A percentile compares a stretch with the other conserved stretches of the same genome.
These are phyloP conservation scores for Parazoanthus darwini DNA, from an alignment of 92 coral and sea anemone species.

Conservation along the genomic window DNA sequence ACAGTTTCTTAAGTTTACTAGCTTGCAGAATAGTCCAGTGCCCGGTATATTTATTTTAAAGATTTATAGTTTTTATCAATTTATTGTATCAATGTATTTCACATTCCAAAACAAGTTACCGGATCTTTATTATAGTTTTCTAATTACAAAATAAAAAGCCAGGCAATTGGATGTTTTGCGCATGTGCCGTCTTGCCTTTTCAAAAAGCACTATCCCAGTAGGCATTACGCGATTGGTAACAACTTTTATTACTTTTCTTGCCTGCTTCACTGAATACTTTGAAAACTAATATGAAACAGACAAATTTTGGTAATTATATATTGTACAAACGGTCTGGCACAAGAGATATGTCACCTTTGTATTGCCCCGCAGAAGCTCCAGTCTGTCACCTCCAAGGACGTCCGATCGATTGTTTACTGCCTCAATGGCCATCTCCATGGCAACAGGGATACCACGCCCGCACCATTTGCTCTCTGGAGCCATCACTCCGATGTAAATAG, in stretches of 20 bases:
- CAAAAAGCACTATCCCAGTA: not conserved
- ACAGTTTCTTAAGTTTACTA: too few relatives aligned
- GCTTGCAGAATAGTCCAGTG: too few relatives aligned
- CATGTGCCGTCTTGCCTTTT: not conserved
- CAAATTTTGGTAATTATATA: not conserved
- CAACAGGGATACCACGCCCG: conserved; percentile 30
- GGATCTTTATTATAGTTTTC: too few relatives aligned
- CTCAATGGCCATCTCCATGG: conserved; percentile 39
- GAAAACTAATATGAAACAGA: not conserved
- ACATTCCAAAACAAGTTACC: too few relatives aligned
- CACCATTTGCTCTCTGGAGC: conserved; percentile 34
- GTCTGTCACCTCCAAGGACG: conserved; percentile 2
- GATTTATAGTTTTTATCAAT: too few relatives aligned
- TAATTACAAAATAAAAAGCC: too few relatives aligned
- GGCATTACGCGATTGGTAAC: not conserved
- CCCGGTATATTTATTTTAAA: too few relatives aligned
- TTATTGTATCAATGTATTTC: too few relatives aligned
- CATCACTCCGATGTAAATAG: conserved; percentile 36
- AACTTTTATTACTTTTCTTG: too few relatives aligned
- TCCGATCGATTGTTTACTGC: conserved; percentile 31
- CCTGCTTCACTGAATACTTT: too few relatives aligned
- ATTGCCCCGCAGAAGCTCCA: conserved; percentile 1
- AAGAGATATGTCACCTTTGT: not conserved
- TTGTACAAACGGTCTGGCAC: not conserved
- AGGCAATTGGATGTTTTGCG: not conserved